A percentile compares a stretch with the other conserved stretches of the same genome.
Evolutionary conservation across 35 echinoderm and acorn worm genomes (phyloP).

Genomic region (Ptychodera flava): DNA sequence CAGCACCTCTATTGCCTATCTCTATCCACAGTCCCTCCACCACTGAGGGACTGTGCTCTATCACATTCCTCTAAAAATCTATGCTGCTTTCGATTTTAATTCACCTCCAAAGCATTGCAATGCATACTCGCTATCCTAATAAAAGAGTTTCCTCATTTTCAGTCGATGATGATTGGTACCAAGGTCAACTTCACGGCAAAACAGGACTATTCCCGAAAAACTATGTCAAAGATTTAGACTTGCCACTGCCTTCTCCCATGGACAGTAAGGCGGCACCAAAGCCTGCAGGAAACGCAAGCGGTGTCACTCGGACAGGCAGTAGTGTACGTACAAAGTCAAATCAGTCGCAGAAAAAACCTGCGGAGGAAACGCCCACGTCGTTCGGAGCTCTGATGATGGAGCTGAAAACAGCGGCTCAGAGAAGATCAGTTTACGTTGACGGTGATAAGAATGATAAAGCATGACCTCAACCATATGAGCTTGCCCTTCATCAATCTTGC

Average conservation of each 20-base stretch:
- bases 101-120: too few species aligned
- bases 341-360: background rate
- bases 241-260: background rate
- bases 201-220: background rate
- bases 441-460: too few species aligned
- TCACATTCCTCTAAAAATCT: too few species aligned
- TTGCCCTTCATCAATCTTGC: too few species aligned
- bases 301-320: background rate
- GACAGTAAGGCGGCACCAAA: background rate
- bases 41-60: too few species aligned
- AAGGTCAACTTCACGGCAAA: background rate
- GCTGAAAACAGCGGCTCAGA: background rate
- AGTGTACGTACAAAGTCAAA: background rate
- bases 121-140: too few species aligned
- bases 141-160: too few species aligned
- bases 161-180: background rate
- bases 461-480: too few species aligned
- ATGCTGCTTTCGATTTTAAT: too few species aligned
- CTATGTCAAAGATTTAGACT: background rate
- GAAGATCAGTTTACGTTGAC: background rate
- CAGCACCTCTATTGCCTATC: too few species aligned
- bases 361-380: background rate
- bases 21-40: too few species aligned
- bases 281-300: background rate
- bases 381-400: background rate